Conservation (phyloP, 2,797 vertebrate species). For the Lemur catta region DNA sequence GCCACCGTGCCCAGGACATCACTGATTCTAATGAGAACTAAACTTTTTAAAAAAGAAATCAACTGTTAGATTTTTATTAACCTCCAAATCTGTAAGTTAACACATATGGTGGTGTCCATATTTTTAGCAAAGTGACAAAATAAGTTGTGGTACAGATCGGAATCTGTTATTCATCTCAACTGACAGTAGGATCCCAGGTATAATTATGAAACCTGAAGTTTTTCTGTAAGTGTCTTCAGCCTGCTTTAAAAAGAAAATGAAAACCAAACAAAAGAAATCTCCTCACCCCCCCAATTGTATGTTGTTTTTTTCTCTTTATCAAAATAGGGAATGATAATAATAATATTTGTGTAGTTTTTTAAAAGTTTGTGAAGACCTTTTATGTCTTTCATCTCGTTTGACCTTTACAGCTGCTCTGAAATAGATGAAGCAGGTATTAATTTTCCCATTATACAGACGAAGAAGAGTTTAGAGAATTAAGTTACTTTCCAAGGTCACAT, state of each 20-base stretch:
- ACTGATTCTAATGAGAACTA: neutral
- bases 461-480: slow-evolving; percentile 16
- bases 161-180: neutral
- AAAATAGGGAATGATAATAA: neutral
- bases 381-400: neutral
- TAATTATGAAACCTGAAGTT: slow-evolving; percentile 8
- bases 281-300: neutral
- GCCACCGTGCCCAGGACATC: too few species aligned
- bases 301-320: neutral
- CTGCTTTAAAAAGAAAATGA: neutral
- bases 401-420: neutral
- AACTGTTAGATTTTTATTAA: slow-evolving; percentile 27
- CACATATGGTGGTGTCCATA: neutral
- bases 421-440: neutral
- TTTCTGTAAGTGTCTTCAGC: neutral
- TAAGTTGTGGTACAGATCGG: slow-evolving; percentile 18
- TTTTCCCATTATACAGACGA: neutral
- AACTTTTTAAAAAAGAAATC: neutral
- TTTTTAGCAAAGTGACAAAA: neutral
- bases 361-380: slow-evolving; percentile 10
- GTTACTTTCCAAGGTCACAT: neutral
- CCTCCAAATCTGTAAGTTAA: neutral
- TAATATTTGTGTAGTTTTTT: neutral
- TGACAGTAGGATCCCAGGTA: neutral
- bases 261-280: neutral